Conservation (phyloP, 2,888 invertebrate genomes). For the Phyllotreta cruciferae region DNA sequence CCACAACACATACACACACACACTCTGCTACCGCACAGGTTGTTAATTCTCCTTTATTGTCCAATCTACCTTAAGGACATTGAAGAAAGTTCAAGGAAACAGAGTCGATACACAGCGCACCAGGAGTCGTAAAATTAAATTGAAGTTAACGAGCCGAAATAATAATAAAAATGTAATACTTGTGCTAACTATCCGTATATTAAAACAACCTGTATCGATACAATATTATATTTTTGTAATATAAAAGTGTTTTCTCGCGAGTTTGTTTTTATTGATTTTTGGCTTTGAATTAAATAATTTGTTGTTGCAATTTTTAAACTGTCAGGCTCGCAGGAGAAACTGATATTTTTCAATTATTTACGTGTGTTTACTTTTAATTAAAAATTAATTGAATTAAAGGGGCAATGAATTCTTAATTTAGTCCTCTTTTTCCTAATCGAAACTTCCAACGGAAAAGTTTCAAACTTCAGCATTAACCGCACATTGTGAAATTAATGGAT, state of each 20-base stretch:
- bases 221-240: too few species aligned
- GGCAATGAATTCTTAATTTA: constrained; percentile 2
- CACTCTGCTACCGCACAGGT: constrained; percentile 14
- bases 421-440: background rate
- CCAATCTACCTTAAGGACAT: constrained; percentile 21
- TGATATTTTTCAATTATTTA: constrained; percentile 2
- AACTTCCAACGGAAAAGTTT: background rate
- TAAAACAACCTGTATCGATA: too few species aligned
- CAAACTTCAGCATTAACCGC: too few species aligned
- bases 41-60: constrained; percentile 24
- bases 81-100: constrained; percentile 12
- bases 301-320: background rate
- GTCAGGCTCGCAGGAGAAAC: background rate
- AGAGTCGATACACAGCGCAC: background rate
- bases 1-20: constrained; percentile 11
- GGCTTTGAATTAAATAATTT: background rate
- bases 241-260: too few species aligned
- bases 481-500: too few species aligned
- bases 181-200: too few species aligned
- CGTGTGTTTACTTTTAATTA: constrained; percentile 8
- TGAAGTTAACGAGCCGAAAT: too few species aligned
- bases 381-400: constrained; percentile 1
- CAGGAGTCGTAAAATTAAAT: too few species aligned
- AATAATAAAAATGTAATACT: too few species aligned
- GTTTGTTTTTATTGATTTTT: constrained; percentile 4